A percentile compares a stretch with the other conserved stretches of the same genome.
These are phyloP conservation scores for Dione vanillae DNA, from an alignment of 2,888 invertebrate genomes.

Conservation along the genomic window DNA sequence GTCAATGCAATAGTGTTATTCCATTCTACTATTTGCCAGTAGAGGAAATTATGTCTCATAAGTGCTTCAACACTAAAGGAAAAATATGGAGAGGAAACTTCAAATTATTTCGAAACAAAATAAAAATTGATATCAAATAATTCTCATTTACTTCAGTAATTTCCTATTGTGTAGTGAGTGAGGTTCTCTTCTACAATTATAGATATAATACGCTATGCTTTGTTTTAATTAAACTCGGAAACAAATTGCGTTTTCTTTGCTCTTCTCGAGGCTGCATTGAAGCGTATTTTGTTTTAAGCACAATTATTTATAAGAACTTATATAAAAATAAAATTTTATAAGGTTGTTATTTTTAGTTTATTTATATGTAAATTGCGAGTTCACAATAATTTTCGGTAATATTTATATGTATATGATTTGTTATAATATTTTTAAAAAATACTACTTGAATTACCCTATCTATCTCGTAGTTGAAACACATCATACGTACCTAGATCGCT, in stretches of 20 bases:
- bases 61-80: too few relatives aligned
- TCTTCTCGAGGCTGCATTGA: conserved; percentile 19
- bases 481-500: too few relatives aligned
- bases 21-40: too few relatives aligned
- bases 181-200: background rate
- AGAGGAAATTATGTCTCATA: too few relatives aligned
- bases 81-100: too few relatives aligned
- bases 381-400: too few relatives aligned
- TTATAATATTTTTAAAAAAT: too few relatives aligned
- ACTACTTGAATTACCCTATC: too few relatives aligned
- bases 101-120: too few relatives aligned
- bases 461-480: too few relatives aligned
- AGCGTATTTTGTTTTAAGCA: background rate
- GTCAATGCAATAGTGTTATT: too few relatives aligned
- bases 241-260: conserved; percentile 21
- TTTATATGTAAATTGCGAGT: background rate
- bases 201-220: conserved; percentile 20
- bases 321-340: background rate
- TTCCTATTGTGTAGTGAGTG: background rate
- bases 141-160: background rate
- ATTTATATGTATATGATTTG: too few relatives aligned
- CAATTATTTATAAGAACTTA: conserved; percentile 4
- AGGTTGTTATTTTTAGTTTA: background rate
- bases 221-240: conserved; percentile 25
- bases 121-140: background rate